A percentile compares a stretch with the other conserved stretches of the same genome.
These are phyloP conservation scores for Brachyalestes nurse DNA, from an alignment of 2,797 vertebrate species.

Conservation along the genomic window DNA sequence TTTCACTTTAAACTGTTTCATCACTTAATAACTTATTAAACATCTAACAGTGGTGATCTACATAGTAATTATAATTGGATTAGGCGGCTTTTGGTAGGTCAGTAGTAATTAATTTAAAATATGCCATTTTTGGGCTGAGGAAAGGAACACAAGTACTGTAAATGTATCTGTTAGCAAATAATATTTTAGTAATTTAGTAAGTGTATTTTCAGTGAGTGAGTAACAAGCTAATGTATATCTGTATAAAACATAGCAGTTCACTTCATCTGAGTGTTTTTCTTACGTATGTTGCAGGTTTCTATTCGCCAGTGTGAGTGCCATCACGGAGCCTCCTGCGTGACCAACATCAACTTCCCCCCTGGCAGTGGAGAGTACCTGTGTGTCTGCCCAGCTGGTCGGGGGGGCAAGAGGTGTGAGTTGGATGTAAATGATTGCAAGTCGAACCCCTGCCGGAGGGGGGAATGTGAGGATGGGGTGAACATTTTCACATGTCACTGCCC, in stretches of 20 bases:
- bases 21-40: no score
- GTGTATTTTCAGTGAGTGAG: no score
- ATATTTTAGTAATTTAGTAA: no score
- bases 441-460: constrained; percentile 83
- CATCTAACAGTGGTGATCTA: no score
- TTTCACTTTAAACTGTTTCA: no score
- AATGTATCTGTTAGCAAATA: no score
- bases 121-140: no score
- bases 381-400: constrained; percentile 81
- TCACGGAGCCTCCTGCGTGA: constrained; percentile 85
- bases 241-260: not conserved
- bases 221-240: not conserved
- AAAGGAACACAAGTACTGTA: no score
- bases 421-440: constrained; percentile 82
- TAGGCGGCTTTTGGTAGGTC: no score
- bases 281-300: constrained; percentile 75
- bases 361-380: constrained; percentile 83
- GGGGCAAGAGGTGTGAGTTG: constrained; percentile 81
- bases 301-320: constrained; percentile 84
- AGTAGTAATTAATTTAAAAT: no score
- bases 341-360: constrained; percentile 72
- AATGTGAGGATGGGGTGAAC: constrained; percentile 80
- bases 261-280: not conserved
- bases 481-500: constrained; percentile 87
- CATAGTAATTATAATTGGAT: no score